phyloP scores from a whole-genome alignment of 2,797 vertebrate species.

The Brachyalestes nurse region DNA sequence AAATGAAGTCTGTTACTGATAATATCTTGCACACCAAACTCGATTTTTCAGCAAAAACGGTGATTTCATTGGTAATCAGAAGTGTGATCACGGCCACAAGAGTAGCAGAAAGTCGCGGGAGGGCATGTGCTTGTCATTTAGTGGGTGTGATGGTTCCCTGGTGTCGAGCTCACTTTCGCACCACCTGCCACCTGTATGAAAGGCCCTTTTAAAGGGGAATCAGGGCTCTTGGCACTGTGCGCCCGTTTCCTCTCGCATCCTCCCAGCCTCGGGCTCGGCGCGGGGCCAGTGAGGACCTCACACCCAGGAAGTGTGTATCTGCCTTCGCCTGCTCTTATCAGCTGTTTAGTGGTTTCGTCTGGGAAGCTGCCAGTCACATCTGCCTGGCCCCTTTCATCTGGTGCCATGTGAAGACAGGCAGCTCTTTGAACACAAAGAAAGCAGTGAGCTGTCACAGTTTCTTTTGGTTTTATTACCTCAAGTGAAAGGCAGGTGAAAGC shows the following conservation, averaged over 20 bases:
- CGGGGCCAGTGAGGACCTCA: conserved; percentile 61
- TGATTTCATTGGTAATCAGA: too few relatives aligned
- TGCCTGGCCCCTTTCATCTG: conserved; percentile 46
- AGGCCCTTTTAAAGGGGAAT: neutral
- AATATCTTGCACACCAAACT: too few relatives aligned
- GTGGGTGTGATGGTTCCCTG: too few relatives aligned
- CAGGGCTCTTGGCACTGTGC: conserved; percentile 54
- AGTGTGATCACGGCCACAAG: too few relatives aligned
- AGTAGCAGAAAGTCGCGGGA: too few relatives aligned
- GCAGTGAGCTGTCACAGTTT: conserved; percentile 37
- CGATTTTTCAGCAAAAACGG: too few relatives aligned
- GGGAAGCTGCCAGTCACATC: conserved; percentile 55
- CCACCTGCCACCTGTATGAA: too few relatives aligned
- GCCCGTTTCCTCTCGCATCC: conserved; percentile 48
- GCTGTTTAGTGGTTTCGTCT: conserved; percentile 58
- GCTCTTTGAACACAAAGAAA: conserved; percentile 50
- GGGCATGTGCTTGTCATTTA: too few relatives aligned
- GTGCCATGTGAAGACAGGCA: conserved; percentile 53
- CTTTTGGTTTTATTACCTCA: conserved; percentile 17
- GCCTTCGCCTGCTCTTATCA: conserved; percentile 47
- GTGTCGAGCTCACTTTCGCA: too few relatives aligned
- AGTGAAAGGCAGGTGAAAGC: conserved; percentile 16
- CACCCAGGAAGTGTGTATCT: conserved; percentile 55
- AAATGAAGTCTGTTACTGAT: too few relatives aligned
- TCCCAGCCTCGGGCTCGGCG: conserved; percentile 57